Conservation (phyloP, 2,888 invertebrate genomes). For the Alsophila aescularia region DNA sequence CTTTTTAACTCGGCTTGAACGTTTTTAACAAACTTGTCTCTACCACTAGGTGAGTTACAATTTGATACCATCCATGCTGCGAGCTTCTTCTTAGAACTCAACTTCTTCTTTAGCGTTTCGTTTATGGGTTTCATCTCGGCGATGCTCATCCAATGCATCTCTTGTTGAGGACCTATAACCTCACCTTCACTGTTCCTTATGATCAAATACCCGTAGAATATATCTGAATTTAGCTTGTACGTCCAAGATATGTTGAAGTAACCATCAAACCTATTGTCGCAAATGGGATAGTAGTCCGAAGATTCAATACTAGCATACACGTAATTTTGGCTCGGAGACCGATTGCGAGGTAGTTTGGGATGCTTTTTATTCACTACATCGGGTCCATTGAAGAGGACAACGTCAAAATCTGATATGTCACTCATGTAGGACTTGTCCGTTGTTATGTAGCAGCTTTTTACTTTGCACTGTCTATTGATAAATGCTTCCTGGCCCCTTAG, state of each 20-base stretch:
- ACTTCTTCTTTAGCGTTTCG: conserved; percentile 36
- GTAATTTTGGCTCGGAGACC: conserved; percentile 57
- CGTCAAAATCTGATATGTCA: no score
- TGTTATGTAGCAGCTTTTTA: neutral
- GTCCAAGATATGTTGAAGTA: conserved; percentile 73
- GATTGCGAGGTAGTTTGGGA: neutral
- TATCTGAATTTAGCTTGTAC: conserved; percentile 60
- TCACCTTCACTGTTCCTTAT: conserved; percentile 45
- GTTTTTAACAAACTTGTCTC: no score
- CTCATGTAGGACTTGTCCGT: no score
- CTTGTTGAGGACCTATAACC: conserved; percentile 44
- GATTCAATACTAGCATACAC: conserved; percentile 59
- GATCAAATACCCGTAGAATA: conserved; percentile 59
- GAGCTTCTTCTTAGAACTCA: conserved; percentile 29
- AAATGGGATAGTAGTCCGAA: conserved; percentile 53
- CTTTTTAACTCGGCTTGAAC: no score
- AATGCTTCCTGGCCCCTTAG: neutral
- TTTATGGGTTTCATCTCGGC: conserved; percentile 50
- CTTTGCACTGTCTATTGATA: neutral
- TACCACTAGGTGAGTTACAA: conserved; percentile 48
- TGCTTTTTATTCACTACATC: no score
- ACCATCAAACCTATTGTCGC: conserved; percentile 43
- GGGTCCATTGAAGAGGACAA: no score
- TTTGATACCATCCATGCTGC: conserved; percentile 63
- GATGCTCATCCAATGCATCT: conserved; percentile 49